phyloP scores from a whole-genome alignment of 2,888 invertebrate genomes.

The Timema podura region DNA sequence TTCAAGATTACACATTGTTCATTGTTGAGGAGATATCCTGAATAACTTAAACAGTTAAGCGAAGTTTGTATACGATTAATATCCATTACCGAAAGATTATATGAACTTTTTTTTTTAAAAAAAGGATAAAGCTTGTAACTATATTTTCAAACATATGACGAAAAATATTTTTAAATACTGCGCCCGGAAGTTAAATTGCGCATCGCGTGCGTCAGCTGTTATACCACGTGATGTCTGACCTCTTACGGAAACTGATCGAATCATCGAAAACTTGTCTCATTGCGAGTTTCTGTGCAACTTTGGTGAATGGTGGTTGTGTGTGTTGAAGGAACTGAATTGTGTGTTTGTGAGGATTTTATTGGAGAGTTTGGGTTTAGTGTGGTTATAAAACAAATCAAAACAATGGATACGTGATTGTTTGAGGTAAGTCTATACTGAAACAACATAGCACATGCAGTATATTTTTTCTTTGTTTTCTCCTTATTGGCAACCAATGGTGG shows the following conservation, averaged over 20 bases:
- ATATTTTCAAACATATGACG: no score
- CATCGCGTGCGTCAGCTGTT: conserved; percentile 18
- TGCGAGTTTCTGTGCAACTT: conserved; percentile 18
- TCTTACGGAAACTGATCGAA: conserved; percentile 12
- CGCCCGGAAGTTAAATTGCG: not conserved
- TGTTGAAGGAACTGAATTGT: conserved; percentile 2
- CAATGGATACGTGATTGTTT: conserved; percentile 20
- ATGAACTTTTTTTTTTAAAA: not conserved
- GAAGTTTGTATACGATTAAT: conserved; percentile 8
- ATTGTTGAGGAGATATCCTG: conserved; percentile 18
- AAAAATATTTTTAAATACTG: not conserved
- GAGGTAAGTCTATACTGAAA: conserved; percentile 9
- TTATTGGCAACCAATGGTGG: no score
- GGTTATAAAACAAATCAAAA: conserved; percentile 10
- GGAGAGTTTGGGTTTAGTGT: no score
- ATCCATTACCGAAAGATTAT: conserved; percentile 9
- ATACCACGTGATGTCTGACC: conserved; percentile 18
- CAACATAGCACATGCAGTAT: no score
- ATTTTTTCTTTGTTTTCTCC: no score
- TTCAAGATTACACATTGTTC: conserved; percentile 20
- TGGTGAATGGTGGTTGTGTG: conserved; percentile 15
- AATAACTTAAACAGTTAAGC: conserved; percentile 18
- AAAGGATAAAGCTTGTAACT: not conserved
- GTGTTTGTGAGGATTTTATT: not conserved
- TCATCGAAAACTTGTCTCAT: conserved; percentile 6